phyloP scores from a whole-genome alignment of 2,888 invertebrate genomes.

The Fragum whitleyi region DNA sequence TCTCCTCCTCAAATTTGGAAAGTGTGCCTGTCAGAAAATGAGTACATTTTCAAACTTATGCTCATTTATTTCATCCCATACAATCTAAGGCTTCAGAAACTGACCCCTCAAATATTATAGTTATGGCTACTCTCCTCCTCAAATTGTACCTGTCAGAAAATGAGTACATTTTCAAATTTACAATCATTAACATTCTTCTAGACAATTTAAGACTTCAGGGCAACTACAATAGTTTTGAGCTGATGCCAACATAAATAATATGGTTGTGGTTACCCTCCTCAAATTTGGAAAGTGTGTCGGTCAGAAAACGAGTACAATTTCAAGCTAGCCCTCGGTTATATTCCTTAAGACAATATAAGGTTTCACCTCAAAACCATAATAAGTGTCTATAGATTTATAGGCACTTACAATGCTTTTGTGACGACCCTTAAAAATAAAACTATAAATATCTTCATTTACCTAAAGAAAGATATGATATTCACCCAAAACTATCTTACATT shows the following conservation, averaged over 20 bases:
- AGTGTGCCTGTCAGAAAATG: slow-evolving; percentile 55
- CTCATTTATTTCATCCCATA: background rate
- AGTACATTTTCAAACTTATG: slow-evolving; percentile 10
- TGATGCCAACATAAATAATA: too few relatives aligned
- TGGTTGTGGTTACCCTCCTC: slow-evolving; percentile 70
- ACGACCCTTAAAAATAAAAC: too few relatives aligned
- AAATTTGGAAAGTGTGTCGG: slow-evolving; percentile 37
- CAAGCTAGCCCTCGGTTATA: background rate
- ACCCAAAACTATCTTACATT: too few relatives aligned
- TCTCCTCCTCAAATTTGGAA: slow-evolving; percentile 45
- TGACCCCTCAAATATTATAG: slow-evolving; percentile 76
- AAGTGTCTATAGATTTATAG: too few relatives aligned
- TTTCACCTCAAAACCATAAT: too few relatives aligned
- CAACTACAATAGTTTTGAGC: too few relatives aligned
- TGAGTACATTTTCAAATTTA: slow-evolving; percentile 14
- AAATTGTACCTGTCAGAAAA: slow-evolving; percentile 54
- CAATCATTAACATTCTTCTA: background rate
- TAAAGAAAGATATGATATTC: too few relatives aligned
- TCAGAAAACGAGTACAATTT: slow-evolving; percentile 41
- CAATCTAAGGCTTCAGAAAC: too few relatives aligned
- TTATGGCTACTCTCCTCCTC: slow-evolving; percentile 66
- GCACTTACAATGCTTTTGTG: too few relatives aligned
- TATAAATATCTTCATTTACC: too few relatives aligned
- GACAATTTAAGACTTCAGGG: too few relatives aligned
- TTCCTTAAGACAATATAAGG: too few relatives aligned